Base-by-base conservation (phyloP, 2,888 invertebrate genomes). In the Pseudococcus viburni region DNA sequence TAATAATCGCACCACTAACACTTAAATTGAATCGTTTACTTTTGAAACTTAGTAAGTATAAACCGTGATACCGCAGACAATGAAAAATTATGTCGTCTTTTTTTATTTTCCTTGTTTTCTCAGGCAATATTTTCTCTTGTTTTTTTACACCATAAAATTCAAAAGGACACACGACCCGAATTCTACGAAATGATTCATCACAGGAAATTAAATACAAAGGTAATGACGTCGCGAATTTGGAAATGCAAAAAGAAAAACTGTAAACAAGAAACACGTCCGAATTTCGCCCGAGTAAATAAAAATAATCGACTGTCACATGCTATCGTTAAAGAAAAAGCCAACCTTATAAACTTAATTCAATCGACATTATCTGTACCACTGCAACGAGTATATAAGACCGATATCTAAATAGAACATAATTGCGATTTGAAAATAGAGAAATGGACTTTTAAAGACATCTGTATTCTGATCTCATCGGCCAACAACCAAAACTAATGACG, bases 401-500 rank as follows among this genome's bases (percentile, higher is more conserved):
- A 46, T 22, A 42, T 46, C 46, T 33, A 46, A 83, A 83, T 83
- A 83, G 80, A 83, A 46, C 42, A 46, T 83, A 83, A 83, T 83
- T 83, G 80, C 80, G 39, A 83, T 83, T 83, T 46, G 19, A 83
- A 83, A 83, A 19, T n/a, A 46, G 46, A 46, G 46, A 46, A 83
- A 83, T 83, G 80, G 46, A 46, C 80, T 83, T 83, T 83, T 46
- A 83, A 83, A 83, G 80, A 83, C 80, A 83, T 83, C 80, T 83
- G 80, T 83, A 83, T 83, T 83, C 80, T 46, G 80, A 83, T 83
- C 80, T 83, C 80, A 83, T 83, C 80, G 80, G 46, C 33, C 19
- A 83, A 12, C 80, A 33, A 83, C 33, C 80, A 12, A 46, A 83
- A 46, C 80, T 83, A 83, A 83, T 83, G 80, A 83, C 80, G 42